Evolutionary conservation across 2,113 vertebrate species (phyloP).

Genomic region (Rhineura floridana): DNA sequence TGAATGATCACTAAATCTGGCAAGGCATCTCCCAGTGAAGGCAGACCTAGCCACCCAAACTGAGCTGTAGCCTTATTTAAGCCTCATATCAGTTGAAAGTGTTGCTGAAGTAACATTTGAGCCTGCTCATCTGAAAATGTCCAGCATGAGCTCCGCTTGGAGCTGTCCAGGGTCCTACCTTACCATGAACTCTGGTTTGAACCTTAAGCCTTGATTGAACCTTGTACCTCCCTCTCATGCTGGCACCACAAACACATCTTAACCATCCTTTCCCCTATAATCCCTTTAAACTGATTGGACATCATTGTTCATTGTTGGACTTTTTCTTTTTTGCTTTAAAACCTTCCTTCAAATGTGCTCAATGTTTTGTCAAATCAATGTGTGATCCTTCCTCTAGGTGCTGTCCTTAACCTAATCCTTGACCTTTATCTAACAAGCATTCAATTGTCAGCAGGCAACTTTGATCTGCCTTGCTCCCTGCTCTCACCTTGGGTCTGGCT

Average conservation of each 20-base stretch:
- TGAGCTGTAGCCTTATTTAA: neutral
- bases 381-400: neutral
- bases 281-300: neutral
- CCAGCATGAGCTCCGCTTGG: neutral
- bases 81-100: neutral
- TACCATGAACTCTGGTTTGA: neutral
- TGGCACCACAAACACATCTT: neutral
- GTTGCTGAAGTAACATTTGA: neutral
- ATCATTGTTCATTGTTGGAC: neutral
- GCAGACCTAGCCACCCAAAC: too few relatives aligned
- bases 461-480: neutral
- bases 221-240: neutral
- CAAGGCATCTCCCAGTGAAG: too few relatives aligned
- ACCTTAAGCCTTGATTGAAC: neutral
- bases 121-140: neutral
- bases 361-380: neutral
- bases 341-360: neutral
- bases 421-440: neutral
- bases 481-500: neutral
- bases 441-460: neutral
- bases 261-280: neutral
- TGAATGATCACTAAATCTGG: too few relatives aligned
- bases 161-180: neutral
- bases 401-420: neutral
- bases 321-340: neutral